Evolutionary conservation across 2,888 invertebrate genomes (phyloP).

Genomic region (Cremastobaeus sp.): DNA sequence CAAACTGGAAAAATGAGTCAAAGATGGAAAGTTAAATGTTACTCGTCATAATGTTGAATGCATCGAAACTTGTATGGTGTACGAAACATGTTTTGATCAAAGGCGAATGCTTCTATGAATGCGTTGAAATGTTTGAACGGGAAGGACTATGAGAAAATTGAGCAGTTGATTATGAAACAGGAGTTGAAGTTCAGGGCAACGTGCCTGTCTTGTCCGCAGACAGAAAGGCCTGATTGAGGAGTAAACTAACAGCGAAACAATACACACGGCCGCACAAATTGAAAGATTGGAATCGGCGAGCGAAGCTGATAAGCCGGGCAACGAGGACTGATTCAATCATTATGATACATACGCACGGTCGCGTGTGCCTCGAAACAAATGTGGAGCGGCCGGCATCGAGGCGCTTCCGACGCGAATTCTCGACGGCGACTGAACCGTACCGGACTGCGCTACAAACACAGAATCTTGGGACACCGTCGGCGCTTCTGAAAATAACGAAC

Average conservation of each 20-base stretch:
- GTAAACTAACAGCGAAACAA: conserved; percentile 10
- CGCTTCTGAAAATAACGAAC: conserved; percentile 67
- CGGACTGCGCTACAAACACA: conserved; percentile 24
- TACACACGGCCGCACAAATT: conserved; percentile 19
- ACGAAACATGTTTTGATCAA: too few species aligned
- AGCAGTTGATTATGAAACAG: background rate
- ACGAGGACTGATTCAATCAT: conserved; percentile 26
- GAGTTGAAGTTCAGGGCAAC: background rate
- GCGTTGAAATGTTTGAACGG: too few species aligned
- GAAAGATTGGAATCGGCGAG: conserved; percentile 38
- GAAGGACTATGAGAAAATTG: too few species aligned
- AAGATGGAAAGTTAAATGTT: too few species aligned
- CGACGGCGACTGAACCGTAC: conserved; percentile 51
- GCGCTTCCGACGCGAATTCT: conserved; percentile 57
- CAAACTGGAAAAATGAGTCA: too few species aligned
- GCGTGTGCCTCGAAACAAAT: conserved; percentile 40
- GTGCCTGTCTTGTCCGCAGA: background rate
- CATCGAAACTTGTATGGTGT: too few species aligned
- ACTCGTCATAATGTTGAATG: too few species aligned
- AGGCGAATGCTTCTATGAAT: too few species aligned
- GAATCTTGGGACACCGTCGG: conserved; percentile 44
- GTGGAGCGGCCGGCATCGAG: conserved; percentile 42
- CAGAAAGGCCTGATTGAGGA: background rate
- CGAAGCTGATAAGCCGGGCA: conserved; percentile 29
- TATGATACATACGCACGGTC: conserved; percentile 31